Base-by-base conservation (phyloP, 1,140 invertebrate species). In the Centruroides vittatus region DNA sequence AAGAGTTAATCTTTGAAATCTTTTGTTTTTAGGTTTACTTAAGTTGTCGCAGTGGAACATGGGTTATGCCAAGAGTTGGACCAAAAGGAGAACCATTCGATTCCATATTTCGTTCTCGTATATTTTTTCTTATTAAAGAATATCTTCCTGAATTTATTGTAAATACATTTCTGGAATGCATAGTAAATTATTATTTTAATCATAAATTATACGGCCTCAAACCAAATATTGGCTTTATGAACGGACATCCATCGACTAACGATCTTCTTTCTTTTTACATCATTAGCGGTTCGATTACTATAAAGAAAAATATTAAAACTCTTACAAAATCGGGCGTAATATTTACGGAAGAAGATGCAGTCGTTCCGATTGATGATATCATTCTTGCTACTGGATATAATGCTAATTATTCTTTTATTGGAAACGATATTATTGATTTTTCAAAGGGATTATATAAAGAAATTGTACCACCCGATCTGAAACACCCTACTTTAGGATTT, bases 161-260 rank as follows among this genome's bases (percentile, higher is more conserved):
- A 41, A 41, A 41, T 41, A 56, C 8, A n/a, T 41, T 35, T 13
- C 41, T 23, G 35, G 23, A 34, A 11, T 47, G 1, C 34, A 9
- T 58, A 6, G 7, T 11, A 13, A 36, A 58, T 35, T 55, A 8
- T 8, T n/a, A 58, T 47, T 47, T 58, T n/a, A 41, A 41, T 41
- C 57, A 58, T n/a, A 8, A 53, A 34, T 9, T 36, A n/a, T 41
- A 61, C 10, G 68, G 72, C 23, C 64, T 80, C 13, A 70, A 72
- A 59, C 78, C 78, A 47, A 63, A 70, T n/a, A 73, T 78, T 61
- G 50, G 70, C 11, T 23, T 73, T 12, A 70, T 70, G 46, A 65
- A 68, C 12, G 76, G 78, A 55, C 78, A 80, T 66, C 76, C 77
- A 6, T 78, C 76, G 41, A 74, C 80, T 8, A 79, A 78, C 62